These are phyloP conservation scores for Drosophila nannoptera DNA, from an alignment of 1,140 invertebrate species.

Conservation along the genomic window DNA sequence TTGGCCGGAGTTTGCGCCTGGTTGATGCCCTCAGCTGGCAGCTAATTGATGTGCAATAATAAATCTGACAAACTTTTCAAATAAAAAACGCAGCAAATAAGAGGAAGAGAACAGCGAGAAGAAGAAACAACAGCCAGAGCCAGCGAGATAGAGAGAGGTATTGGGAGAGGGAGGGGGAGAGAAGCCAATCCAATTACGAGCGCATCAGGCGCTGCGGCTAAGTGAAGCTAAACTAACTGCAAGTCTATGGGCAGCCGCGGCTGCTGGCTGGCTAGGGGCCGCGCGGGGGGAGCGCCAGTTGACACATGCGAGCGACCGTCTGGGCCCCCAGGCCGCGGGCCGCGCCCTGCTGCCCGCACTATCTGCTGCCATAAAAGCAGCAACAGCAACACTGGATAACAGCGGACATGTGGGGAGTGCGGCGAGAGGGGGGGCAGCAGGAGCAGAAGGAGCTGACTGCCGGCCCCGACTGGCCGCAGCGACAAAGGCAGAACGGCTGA, in stretches of 20 bases:
- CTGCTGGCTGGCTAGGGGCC: background rate
- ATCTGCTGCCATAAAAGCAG: conserved; percentile 74
- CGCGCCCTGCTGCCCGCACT: conserved; percentile 24
- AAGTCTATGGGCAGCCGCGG: conserved; percentile 1
- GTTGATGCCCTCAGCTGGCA: conserved; percentile 28
- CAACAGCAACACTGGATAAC: conserved; percentile 63
- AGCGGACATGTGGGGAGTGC: conserved; percentile 17
- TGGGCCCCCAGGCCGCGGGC: conserved; percentile 6
- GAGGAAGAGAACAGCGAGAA: background rate
- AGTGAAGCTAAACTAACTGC: conserved; percentile 44
- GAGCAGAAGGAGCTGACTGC: background rate
- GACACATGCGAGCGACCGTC: conserved; percentile 54
- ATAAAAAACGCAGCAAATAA: background rate
- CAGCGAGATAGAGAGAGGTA: too few species aligned
- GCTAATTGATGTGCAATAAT: conserved; percentile 69
- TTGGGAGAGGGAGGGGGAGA: background rate
- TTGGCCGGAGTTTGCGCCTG: conserved; percentile 3
- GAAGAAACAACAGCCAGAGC: too few species aligned
- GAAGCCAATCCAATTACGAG: conserved; percentile 37
- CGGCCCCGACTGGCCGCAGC: conserved; percentile 29
- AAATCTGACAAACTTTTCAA: conserved; percentile 53
- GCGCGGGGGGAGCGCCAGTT: conserved; percentile 43
- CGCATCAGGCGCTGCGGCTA: conserved; percentile 26
- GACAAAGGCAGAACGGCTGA: conserved; percentile 47
- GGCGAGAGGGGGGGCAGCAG: background rate